A percentile compares a stretch with the other conserved stretches of the same genome.
phyloP scores from a whole-genome alignment of 2,797 vertebrate genomes.

The Manis javanica region DNA sequence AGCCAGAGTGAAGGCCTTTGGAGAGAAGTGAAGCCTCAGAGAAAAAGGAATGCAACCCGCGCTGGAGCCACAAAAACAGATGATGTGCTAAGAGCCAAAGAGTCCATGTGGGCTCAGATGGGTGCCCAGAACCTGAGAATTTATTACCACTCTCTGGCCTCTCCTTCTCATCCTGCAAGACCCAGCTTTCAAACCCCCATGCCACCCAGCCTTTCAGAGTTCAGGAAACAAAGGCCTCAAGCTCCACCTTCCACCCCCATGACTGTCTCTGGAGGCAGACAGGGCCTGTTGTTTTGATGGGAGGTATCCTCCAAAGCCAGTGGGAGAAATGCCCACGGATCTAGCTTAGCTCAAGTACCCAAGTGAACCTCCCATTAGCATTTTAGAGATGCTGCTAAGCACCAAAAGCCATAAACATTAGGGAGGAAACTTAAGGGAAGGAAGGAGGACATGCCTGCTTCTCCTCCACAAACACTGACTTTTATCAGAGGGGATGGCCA shows the following conservation, averaged over 20 bases:
- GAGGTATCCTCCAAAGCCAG: not conserved
- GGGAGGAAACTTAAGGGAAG: too few species aligned
- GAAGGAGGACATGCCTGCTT: not conserved
- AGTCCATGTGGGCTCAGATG: fast-evolving
- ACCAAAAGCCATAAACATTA: not conserved
- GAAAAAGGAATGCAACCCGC: not conserved
- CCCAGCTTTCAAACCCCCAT: not conserved
- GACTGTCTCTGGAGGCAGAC: not conserved
- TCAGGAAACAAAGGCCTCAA: not conserved
- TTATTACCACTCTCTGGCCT: not conserved
- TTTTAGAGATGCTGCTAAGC: not conserved
- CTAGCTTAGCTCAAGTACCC: not conserved
- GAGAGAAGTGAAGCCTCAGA: not conserved
- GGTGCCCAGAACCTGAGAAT: not conserved
- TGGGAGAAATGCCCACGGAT: not conserved
- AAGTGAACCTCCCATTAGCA: not conserved
- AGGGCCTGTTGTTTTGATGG: not conserved
- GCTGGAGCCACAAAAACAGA: not conserved
- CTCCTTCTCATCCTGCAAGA: not conserved
- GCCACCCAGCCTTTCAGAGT: not conserved
- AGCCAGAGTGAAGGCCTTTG: not conserved
- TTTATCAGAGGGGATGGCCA: not conserved
- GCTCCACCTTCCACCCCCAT: not conserved
- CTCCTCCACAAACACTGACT: not conserved
- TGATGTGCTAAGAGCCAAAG: not conserved